A percentile compares a stretch with the other conserved stretches of the same genome.
These are phyloP conservation scores for Cydia strobilella DNA, from an alignment of 1,140 invertebrate genomes.

Conservation along the genomic window DNA sequence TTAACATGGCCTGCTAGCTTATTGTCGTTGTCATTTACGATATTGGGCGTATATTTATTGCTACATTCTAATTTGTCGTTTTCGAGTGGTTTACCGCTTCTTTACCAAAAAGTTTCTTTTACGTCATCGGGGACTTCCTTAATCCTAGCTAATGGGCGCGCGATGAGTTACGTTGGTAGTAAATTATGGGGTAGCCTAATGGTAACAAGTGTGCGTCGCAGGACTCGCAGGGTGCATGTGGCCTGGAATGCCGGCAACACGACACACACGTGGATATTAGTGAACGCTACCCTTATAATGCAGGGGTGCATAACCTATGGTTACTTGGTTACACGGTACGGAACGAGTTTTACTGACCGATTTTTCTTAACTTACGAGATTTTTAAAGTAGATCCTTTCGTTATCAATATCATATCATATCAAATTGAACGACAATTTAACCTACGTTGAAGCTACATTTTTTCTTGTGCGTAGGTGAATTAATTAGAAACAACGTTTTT, in stretches of 20 bases:
- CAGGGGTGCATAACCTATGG: slow-evolving; percentile 62
- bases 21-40: slow-evolving; percentile 28
- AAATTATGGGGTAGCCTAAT: slow-evolving; percentile 49
- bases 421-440: too few species aligned
- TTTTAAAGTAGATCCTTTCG: too few species aligned
- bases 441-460: not conserved
- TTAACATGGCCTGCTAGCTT: slow-evolving; percentile 24
- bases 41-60: slow-evolving; percentile 24
- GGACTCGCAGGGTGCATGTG: slow-evolving; percentile 41
- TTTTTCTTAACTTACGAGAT: not conserved
- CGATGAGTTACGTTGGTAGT: slow-evolving; percentile 57
- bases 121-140: slow-evolving; percentile 67
- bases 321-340: not conserved
- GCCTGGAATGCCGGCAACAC: slow-evolving; percentile 37
- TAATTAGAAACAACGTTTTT: not conserved
- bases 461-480: not conserved
- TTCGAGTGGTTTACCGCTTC: not conserved
- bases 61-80: slow-evolving; percentile 21
- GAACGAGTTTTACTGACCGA: not conserved
- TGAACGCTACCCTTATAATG: slow-evolving; percentile 37
- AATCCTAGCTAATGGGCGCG: slow-evolving; percentile 71
- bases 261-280: slow-evolving; percentile 48
- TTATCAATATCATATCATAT: too few species aligned
- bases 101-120: slow-evolving; percentile 43
- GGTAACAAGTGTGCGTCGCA: slow-evolving; percentile 42